phyloP scores from a whole-genome alignment of 2,888 invertebrate genomes.

The Drosophila seclusa region DNA sequence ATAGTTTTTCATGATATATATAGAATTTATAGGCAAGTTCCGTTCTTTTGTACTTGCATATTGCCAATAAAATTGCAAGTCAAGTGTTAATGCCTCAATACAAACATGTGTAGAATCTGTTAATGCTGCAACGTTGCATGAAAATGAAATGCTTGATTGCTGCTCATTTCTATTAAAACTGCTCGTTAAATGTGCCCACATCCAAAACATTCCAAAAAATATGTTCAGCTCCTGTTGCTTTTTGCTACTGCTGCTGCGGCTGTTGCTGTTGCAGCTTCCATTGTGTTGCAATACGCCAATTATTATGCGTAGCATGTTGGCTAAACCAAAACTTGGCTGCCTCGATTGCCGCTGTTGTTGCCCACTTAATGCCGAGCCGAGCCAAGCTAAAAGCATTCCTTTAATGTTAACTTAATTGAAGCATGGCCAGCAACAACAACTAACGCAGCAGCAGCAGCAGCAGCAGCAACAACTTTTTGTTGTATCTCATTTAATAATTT shows the following conservation, averaged over 20 bases:
- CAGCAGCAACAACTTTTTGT: slow-evolving; percentile 37
- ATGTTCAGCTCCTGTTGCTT: slow-evolving; percentile 14
- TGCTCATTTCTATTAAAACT: neutral
- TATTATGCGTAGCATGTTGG: slow-evolving; percentile 77
- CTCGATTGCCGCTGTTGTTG: slow-evolving; percentile 7
- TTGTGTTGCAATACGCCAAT: slow-evolving; percentile 67
- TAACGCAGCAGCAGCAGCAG: slow-evolving; percentile 5
- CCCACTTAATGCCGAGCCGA: slow-evolving; percentile 55
- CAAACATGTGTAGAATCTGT: neutral
- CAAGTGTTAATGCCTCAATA: neutral
- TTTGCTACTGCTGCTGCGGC: slow-evolving; percentile 3
- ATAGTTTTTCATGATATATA: neutral
- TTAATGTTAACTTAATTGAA: slow-evolving; percentile 77
- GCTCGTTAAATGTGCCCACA: slow-evolving; percentile 30
- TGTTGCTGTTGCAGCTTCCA: slow-evolving; percentile 34
- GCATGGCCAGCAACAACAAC: slow-evolving; percentile 45
- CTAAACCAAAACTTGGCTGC: slow-evolving; percentile 56
- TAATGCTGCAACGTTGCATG: neutral
- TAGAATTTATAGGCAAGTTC: neutral
- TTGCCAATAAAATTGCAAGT: neutral
- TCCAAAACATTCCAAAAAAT: neutral
- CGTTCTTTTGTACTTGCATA: neutral
- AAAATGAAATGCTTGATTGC: neutral
- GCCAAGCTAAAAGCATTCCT: slow-evolving; percentile 75
- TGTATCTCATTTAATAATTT: slow-evolving; percentile 62